Base-by-base conservation (phyloP, 1,140 invertebrate genomes). In the Potamilus streckersoni region DNA sequence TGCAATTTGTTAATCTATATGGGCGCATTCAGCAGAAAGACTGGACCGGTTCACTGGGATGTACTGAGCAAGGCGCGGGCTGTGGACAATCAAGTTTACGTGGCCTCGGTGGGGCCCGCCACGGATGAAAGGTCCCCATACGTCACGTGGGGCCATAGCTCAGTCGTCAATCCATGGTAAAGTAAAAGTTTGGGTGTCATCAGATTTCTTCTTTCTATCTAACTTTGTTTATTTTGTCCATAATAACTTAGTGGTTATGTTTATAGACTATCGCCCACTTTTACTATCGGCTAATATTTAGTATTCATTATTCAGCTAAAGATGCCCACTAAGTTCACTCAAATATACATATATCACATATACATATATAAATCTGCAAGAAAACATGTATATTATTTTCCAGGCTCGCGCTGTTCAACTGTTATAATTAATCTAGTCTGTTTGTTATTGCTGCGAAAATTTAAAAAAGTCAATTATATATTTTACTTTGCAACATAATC, bases 121-220 rank as follows among this genome's bases (percentile, higher is more conserved):
- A 62, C 69, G n/a, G 68, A 77, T 49, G 14, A 71, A 11, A 66
- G 68, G 12, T 23, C 75, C 3, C 75, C 75, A 0, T 77, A 77
- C 59, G 75, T 77, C n/a, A 77, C 75, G 20, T 77, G 73, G 56
- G 75, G 75, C 19, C 75, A 77, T 55, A 77, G 75, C 27, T 70
- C 56, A 13, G 75, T 77, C 13, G 75, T 71, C 12, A 60, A 73
- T 61, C 75, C 75, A 58, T 77, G 75, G 75, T 77, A 61, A 3
- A 63, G 71, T 12, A 27, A 4, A 57, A 23, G 0, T 20, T 67
- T n/a, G 14, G 1, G 17, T 27, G 23, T 12, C 58, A 15, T 38
- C 14, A 17, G 3, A 49, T n/a, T 12, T 62, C 31, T 2, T 38
- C 6, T 17, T 62, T 27, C 6, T 60, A 60, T 15, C 4, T 55